Evolutionary conservation across 2,113 vertebrate species (phyloP), one percentile per base, ranked within the genome.

Genomic region (Neotoma lepida): DNA sequence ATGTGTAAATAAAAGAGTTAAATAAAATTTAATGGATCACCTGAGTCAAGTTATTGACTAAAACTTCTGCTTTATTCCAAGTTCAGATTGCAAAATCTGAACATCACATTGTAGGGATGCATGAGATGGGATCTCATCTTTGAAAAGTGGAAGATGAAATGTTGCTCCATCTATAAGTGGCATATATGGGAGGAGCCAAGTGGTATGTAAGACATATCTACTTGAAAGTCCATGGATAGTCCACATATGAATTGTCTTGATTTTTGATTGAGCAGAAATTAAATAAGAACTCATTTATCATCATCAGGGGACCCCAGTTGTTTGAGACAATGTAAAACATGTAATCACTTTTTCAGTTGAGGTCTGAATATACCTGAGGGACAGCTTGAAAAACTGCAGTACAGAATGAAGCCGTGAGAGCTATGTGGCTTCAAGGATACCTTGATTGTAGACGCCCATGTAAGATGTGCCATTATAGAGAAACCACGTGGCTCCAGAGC

Each of bases 1-100:
- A 46, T 95, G 94, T 96, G 56, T 96, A 87, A 92, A 87, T 35
- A 95, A 86, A 95, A 49, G 86, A 89, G 58, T 51, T 71, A 90
- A 96, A 84, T 96, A 71, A 68, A 96, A 78, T 63, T 93, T 24
- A 4, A 35, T 93, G 66, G 93, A 89, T 95, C 81, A 95, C 88
- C 78, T 94, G 92, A 86, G 64, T 92, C 70, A 96, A 97, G 95
- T 91, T 78, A 90, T 46, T 35, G 39, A 71, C 18, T 26, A 39
- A 93, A 96, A 89, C 71, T 20, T 90, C 92, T 96, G 74, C 87
- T 95, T 94, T 95, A 58, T 95, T 78, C 95, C 94, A 95, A 81
- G 54, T 93, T 93, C 61, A 82, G 24, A 68, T 35, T 92, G 26
- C 9, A 63, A 64, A 68, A 73, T 58, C 0, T 0, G 6, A 10